These are phyloP conservation scores for Perizoma flavofasciatum DNA, from an alignment of 2,888 invertebrate species.

Conservation along the genomic window DNA sequence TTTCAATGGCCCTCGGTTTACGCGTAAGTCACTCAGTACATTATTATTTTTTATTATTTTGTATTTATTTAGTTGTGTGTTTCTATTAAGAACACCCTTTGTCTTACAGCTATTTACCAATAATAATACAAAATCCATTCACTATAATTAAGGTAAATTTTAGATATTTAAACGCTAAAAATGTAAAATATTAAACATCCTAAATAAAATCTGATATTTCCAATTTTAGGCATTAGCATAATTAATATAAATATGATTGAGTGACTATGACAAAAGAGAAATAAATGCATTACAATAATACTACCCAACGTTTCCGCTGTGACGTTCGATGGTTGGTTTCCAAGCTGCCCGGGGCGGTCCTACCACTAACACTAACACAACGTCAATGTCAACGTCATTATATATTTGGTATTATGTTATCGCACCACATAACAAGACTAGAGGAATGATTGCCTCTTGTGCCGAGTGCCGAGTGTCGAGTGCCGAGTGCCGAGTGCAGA, in stretches of 20 bases:
- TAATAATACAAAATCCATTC: slow-evolving; percentile 82
- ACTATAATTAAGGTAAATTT: slow-evolving; percentile 84
- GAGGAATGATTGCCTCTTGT: slow-evolving; percentile 82
- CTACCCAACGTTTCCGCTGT: slow-evolving; percentile 76
- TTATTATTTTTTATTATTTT: slow-evolving; percentile 67
- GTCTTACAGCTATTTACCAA: slow-evolving; percentile 82
- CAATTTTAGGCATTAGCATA: slow-evolving; percentile 83
- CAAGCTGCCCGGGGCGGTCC: slow-evolving; percentile 78
- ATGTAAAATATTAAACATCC: slow-evolving; percentile 84
- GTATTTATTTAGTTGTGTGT: slow-evolving; percentile 80
- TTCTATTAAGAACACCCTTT: slow-evolving; percentile 79
- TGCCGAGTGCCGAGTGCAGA: neutral
- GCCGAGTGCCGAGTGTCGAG: slow-evolving; percentile 45
- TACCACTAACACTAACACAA: slow-evolving; percentile 62
- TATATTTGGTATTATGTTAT: slow-evolving; percentile 81
- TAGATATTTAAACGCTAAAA: slow-evolving; percentile 83
- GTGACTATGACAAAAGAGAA: slow-evolving; percentile 81
- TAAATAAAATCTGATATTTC: slow-evolving; percentile 85
- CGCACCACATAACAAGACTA: slow-evolving; percentile 83
- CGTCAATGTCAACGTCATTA: slow-evolving; percentile 78
- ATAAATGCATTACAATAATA: slow-evolving; percentile 83
- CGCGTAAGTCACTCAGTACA: slow-evolving; percentile 84
- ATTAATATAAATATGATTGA: slow-evolving; percentile 78
- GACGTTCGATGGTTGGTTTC: slow-evolving; percentile 52
- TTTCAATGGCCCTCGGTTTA: slow-evolving; percentile 83